Base-by-base conservation (phyloP, 35 echinoderm and acorn worm genomes). In the Ophiothrix spiculata region DNA sequence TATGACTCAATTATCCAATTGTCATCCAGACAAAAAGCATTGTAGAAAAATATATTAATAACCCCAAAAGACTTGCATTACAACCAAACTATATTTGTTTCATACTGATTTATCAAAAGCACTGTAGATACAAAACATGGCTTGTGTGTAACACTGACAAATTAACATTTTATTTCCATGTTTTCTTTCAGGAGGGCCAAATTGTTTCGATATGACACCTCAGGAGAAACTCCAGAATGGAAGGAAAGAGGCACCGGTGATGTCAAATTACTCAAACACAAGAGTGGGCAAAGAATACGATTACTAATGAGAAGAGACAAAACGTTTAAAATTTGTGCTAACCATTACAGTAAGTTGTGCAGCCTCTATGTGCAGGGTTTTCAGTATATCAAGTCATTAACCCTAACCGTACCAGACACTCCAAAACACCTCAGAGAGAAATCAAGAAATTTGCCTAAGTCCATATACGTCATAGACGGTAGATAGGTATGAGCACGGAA, bases 231-330 rank as follows among this genome's bases (percentile, higher is more conserved):
- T 39, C 82, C 95, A 80, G 95, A 97, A 73, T 97, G 95, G 95
- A 97, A 97, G 38, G 95, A 97, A 54, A 90, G 95, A 40, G 95
- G 95, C 25, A 90, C 88, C 19, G 95, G 95, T 25, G 95, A 97
- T 38, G 56, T 97, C 63, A 97, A 97, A 85, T 39, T 97, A 25
- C 81, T 97, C 25, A 90, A 78, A 84, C 56, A 85, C 32, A 92
- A 88, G 56, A 75, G 56, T n/a, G 75, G 77, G 14, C 31, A 64
- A 37, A 93, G 88, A 77, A 81, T 90, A 46, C 82, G 95, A 74
- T 33, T 97, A 33, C 84, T 97, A 1, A 97, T 97, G 95, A 93
- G 95, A 40, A 89, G 95, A 77, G 95, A 97, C 63, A 97, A 97
- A 76, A 93, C 95, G 0, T 81, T 93, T 19, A 97, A 97, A 73